Percentiles rank a stretch among this genome's conserved stretches.
phyloP scores from a whole-genome alignment of 2,797 vertebrate species.

The Numenius phaeopus region DNA sequence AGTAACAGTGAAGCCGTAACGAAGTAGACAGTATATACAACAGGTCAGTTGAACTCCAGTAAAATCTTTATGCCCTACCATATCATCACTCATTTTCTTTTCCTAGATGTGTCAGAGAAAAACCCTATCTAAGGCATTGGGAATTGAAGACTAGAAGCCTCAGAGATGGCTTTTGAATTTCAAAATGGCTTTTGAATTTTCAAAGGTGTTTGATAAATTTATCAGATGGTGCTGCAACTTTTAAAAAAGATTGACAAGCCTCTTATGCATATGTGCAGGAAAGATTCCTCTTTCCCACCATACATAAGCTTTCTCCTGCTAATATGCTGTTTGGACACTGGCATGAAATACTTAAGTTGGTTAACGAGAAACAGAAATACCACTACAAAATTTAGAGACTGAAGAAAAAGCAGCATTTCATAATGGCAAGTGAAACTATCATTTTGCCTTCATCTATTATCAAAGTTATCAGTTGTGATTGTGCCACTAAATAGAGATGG shows the following conservation, averaged over 20 bases:
- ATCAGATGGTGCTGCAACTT: background rate
- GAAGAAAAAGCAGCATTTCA: background rate
- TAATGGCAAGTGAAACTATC: background rate
- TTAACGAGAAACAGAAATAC: background rate
- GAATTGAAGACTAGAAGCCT: background rate
- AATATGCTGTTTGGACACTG: background rate
- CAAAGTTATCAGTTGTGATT: background rate
- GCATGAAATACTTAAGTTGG: background rate
- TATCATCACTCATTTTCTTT: background rate
- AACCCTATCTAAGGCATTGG: background rate
- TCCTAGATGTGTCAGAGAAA: background rate
- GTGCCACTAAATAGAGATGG: background rate
- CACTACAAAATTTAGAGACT: background rate
- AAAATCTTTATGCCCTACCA: constrained; percentile 2
- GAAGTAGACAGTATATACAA: background rate
- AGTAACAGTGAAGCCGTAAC: background rate
- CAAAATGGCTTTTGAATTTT: constrained; percentile 22
- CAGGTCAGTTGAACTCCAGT: background rate
- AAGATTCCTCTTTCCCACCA: background rate
- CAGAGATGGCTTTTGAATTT: constrained; percentile 16
- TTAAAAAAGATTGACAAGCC: background rate
- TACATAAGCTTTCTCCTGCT: background rate
- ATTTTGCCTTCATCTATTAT: background rate
- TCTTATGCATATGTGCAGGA: background rate
- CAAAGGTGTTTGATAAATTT: constrained; percentile 3